Conservation (phyloP, 2,888 invertebrate species). For the Helleia helle region DNA sequence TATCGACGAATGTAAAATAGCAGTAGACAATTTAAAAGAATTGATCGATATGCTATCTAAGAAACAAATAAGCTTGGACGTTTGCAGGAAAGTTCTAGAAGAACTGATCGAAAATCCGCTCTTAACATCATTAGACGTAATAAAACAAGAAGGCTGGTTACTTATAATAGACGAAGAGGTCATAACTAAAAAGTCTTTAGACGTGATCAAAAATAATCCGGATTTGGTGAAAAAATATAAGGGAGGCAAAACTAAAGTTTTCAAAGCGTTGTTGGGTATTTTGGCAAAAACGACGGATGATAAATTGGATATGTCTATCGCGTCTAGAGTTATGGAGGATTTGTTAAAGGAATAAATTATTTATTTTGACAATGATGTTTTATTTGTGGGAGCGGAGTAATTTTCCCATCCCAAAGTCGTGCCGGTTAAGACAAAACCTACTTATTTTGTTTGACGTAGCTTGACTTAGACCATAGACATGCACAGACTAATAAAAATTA, state of each 20-base stretch:
- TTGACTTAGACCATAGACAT: too few species aligned
- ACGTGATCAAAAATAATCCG: constrained; percentile 77
- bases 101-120: constrained; percentile 38
- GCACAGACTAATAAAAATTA: too few species aligned
- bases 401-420: too few species aligned
- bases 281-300: constrained; percentile 74
- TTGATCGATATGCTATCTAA: constrained; percentile 75
- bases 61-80: constrained; percentile 76
- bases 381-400: too few species aligned
- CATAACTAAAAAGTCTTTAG: constrained; percentile 75
- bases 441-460: too few species aligned
- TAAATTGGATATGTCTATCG: constrained; percentile 79
- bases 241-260: constrained; percentile 80
- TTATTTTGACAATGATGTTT: constrained; percentile 16
- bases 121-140: constrained; percentile 54
- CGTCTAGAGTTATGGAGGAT: constrained; percentile 74
- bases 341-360: constrained; percentile 62
- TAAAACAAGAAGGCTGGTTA: constrained; percentile 76
- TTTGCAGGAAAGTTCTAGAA: constrained; percentile 57
- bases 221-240: constrained; percentile 79
- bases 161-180: constrained; percentile 76
- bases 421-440: too few species aligned
- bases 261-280: constrained; percentile 77
- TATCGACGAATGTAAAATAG: constrained; percentile 69
- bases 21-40: constrained; percentile 72